Evolutionary conservation across 2,113 vertebrate species (phyloP).

Genomic region (Calcarius ornatus): DNA sequence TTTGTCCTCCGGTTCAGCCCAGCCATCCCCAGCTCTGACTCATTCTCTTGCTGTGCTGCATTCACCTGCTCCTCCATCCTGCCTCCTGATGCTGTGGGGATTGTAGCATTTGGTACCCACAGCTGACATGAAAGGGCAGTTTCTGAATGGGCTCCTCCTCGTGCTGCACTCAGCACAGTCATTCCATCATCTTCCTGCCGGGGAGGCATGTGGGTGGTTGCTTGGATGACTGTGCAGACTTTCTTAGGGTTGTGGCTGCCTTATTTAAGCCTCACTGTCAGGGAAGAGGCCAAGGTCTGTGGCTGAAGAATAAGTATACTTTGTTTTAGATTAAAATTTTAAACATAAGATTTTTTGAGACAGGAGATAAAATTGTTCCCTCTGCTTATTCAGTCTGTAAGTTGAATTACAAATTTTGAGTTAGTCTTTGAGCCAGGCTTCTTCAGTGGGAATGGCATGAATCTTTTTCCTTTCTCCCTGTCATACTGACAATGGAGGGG

Average conservation of each 20-base stretch:
- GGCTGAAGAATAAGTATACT: not conserved
- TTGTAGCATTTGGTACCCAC: not conserved
- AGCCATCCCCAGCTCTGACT: not conserved
- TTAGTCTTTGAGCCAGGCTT: not conserved
- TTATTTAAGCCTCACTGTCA: not conserved
- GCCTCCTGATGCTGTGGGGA: not conserved
- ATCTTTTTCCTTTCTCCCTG: not conserved
- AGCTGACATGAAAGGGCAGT: not conserved
- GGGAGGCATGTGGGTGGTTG: not conserved
- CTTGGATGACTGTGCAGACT: not conserved
- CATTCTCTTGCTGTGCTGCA: not conserved
- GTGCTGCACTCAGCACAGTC: not conserved
- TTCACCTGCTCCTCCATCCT: not conserved
- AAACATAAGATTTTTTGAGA: not conserved
- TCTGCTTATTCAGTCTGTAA: not conserved
- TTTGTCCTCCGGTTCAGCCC: not conserved
- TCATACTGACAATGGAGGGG: not conserved
- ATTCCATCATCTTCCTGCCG: not conserved
- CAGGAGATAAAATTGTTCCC: not conserved
- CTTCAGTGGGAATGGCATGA: not conserved
- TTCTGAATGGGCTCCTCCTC: not conserved
- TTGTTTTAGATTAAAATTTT: not conserved
- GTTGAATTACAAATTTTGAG: not conserved
- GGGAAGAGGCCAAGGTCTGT: not conserved
- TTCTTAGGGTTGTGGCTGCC: not conserved